Percentiles rank a stretch among this genome's conserved stretches.
phyloP scores from a whole-genome alignment of 1,140 invertebrate species.

The Rhagoletis pomonella region DNA sequence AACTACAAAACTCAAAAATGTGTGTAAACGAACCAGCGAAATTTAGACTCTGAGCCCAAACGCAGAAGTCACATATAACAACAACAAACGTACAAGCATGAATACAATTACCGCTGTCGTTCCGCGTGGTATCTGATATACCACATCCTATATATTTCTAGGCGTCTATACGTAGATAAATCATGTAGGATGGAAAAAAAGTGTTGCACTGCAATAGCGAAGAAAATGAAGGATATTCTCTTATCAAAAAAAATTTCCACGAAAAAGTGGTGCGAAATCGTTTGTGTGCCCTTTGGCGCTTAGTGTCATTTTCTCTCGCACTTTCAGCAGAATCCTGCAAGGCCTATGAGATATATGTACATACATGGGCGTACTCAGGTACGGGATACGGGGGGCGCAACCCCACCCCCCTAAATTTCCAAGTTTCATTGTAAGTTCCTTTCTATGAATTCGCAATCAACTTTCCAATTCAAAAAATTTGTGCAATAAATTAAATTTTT shows the following conservation, averaged over 20 bases:
- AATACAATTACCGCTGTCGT: not conserved
- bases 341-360: no score
- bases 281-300: slow-evolving; percentile 30
- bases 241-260: no score
- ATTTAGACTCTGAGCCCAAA: not conserved
- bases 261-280: slow-evolving; percentile 28
- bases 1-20: not conserved
- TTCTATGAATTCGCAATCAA: no score
- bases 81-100: not conserved
- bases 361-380: no score
- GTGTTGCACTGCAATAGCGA: not conserved
- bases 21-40: not conserved
- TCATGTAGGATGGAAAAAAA: not conserved
- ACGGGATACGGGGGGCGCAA: no score
- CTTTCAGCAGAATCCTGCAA: not conserved
- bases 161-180: slow-evolving; percentile 7
- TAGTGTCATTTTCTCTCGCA: not conserved
- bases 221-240: not conserved
- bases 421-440: no score
- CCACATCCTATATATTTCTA: not conserved
- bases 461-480: no score
- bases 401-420: no score
- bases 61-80: not conserved
- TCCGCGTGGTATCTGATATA: not conserved
- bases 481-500: no score